Evolutionary conservation across 2,888 invertebrate genomes (phyloP).

Genomic region (Metalampra italica): DNA sequence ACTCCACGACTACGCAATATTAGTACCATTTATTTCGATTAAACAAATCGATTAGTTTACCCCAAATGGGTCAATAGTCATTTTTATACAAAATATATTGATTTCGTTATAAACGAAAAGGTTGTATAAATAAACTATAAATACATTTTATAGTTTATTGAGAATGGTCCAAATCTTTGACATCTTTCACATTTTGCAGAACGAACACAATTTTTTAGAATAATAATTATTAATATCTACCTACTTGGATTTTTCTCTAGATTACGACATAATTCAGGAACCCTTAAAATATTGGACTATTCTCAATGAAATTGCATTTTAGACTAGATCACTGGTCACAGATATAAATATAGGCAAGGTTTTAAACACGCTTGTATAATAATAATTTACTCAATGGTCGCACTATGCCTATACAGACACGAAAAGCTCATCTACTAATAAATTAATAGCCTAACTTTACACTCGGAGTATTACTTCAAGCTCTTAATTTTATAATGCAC

Average conservation of each 20-base stretch:
- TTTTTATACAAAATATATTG: conserved; percentile 54
- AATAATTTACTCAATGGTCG: conserved; percentile 27
- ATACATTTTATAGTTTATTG: neutral
- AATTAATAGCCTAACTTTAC: conserved; percentile 48
- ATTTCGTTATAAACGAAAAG: conserved; percentile 32
- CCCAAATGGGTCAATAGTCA: conserved; percentile 33
- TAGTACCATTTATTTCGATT: conserved; percentile 46
- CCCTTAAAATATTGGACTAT: conserved; percentile 33
- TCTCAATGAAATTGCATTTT: conserved; percentile 32
- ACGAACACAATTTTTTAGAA: neutral
- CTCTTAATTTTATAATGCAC: conserved; percentile 28
- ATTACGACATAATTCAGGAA: too few species aligned
- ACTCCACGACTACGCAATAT: conserved; percentile 35
- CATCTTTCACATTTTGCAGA: neutral
- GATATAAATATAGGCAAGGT: conserved; percentile 63
- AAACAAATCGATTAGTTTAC: conserved; percentile 5
- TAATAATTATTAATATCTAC: too few species aligned
- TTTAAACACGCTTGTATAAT: conserved; percentile 33
- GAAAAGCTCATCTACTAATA: conserved; percentile 46
- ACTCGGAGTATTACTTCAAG: conserved; percentile 61
- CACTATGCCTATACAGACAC: conserved; percentile 30
- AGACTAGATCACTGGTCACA: conserved; percentile 75
- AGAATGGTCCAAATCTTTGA: conserved; percentile 7
- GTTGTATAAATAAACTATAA: conserved; percentile 17
- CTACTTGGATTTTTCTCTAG: too few species aligned